Evolutionary conservation across 1,140 invertebrate genomes (phyloP), one percentile per base, ranked within the genome.

Genomic region (Aethina tumida): DNA sequence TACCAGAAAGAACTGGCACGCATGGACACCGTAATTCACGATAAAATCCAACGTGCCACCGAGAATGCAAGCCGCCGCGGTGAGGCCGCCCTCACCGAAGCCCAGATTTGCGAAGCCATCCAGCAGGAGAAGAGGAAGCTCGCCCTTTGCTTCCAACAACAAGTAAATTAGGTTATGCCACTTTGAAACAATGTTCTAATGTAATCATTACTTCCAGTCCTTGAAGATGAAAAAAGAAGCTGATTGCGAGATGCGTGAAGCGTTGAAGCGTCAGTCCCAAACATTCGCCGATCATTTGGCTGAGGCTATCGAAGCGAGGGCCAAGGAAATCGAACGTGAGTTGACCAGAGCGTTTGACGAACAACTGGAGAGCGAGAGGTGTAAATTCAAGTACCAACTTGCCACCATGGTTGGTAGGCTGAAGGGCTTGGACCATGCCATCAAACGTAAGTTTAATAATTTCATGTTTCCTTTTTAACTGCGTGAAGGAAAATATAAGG

Each of bases 391-490:
- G 59, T 66, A 73, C 27, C 79, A 93, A 56, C 63, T 96, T 8
- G 83, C 83, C 2, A 74, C 72, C 0, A 79, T 90, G 63, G 71
- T 91, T 16, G 84, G 84, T 12, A 78, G 86, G 55, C 65, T 95
- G 32, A 75, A 77, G 41, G 92, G 88, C n/a, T 80, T 97, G 42
- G 86, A 95, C 63, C 68, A 78, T 25, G 86, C 86, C 1, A 68
- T 97, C 3, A 81, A 84, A 71, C 74, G 90, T 92, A 59, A 72
- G 73, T 10, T 34, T 18, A 34, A n/a, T 8, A 30, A 10, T 3
- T 8, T 33, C 18, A 16, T 62, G 14, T 9, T 8, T 7, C 5
- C 12, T 7, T 8, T 12, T 30, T 30, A 7, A 26, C 14, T 26
- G 24, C 14, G 13, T 26, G 13, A 2, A 10, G 24, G 4, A 26